Percentiles rank a stretch among this genome's conserved stretches.
These are phyloP conservation scores for Leptinotarsa peninsularis DNA, from an alignment of 2,888 invertebrate genomes.

Conservation along the genomic window DNA sequence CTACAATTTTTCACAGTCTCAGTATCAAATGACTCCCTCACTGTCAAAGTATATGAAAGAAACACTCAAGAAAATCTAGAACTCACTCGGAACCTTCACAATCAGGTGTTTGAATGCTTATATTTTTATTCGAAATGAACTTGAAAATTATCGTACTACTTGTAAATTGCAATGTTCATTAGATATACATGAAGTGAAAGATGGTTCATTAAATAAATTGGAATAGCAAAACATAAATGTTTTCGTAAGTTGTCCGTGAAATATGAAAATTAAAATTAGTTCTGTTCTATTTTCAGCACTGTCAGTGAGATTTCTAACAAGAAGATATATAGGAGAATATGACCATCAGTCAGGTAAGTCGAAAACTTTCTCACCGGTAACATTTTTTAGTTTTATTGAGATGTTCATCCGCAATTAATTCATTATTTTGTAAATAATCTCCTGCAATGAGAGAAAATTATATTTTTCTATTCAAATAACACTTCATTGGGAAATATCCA, in stretches of 20 bases:
- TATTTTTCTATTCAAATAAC: too few species aligned
- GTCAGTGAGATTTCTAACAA: constrained; percentile 90
- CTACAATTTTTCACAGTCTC: too few species aligned
- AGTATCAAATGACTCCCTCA: too few species aligned
- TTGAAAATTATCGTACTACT: too few species aligned
- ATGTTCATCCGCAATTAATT: not conserved
- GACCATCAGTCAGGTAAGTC: constrained; percentile 89
- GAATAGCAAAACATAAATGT: constrained; percentile 6
- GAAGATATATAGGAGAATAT: constrained; percentile 94
- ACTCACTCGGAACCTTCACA: too few species aligned
- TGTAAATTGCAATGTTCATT: not conserved
- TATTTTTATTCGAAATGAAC: too few species aligned
- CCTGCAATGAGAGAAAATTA: too few species aligned
- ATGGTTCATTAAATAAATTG: constrained; percentile 7
- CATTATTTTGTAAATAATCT: not conserved
- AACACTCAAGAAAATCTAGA: too few species aligned
- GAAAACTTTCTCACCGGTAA: not conserved
- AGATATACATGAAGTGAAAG: not conserved
- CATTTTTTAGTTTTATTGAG: not conserved
- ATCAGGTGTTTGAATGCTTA: too few species aligned
- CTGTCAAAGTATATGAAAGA: too few species aligned
- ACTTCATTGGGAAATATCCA: too few species aligned
- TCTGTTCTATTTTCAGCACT: constrained; percentile 59
- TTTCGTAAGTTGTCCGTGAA: constrained; percentile 35
- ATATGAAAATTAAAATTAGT: constrained; percentile 41